A percentile compares a stretch with the other conserved stretches of the same genome.
These are phyloP conservation scores for Aurelia aurita complex sp. Pacific DNA, from an alignment of 30 jellyfish, hydroid and myxozoan species.

Conservation along the genomic window DNA sequence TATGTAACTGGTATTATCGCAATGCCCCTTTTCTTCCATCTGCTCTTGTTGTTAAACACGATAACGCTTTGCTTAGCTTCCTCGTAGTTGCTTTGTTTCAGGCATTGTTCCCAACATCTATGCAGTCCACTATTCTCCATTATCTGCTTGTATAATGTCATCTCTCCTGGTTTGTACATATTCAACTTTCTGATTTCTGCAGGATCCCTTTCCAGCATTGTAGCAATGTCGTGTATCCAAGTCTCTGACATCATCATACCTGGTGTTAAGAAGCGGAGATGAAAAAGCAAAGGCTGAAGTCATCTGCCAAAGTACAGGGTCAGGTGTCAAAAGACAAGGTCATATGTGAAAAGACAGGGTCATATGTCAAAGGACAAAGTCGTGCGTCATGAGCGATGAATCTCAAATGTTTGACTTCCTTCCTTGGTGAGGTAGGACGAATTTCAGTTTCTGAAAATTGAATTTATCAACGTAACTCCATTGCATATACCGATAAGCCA, in stretches of 20 bases:
- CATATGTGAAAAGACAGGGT: neutral
- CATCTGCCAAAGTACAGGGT: neutral
- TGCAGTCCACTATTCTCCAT: slow-evolving; percentile 26
- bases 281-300: neutral
- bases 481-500: too few species aligned
- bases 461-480: too few species aligned
- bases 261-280: neutral
- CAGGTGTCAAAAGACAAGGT: neutral
- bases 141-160: slow-evolving; percentile 25
- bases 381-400: neutral
- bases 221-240: slow-evolving; percentile 26
- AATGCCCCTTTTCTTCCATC: slow-evolving; percentile 43
- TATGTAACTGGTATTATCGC: slow-evolving; percentile 23
- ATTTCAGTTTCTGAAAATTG: too few species aligned
- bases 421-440: too few species aligned
- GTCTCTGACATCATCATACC: slow-evolving; percentile 34
- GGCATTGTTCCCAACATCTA: slow-evolving; percentile 33
- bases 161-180: slow-evolving; percentile 15
- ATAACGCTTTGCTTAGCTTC: slow-evolving; percentile 3
- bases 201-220: slow-evolving; percentile 20
- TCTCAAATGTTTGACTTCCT: too few species aligned
- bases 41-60: neutral
- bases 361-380: neutral
- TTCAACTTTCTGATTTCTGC: slow-evolving; percentile 30
- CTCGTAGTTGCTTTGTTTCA: slow-evolving; percentile 24